Conservation (phyloP, 2,113 vertebrate genomes). For the Erythrocebus patas region DNA sequence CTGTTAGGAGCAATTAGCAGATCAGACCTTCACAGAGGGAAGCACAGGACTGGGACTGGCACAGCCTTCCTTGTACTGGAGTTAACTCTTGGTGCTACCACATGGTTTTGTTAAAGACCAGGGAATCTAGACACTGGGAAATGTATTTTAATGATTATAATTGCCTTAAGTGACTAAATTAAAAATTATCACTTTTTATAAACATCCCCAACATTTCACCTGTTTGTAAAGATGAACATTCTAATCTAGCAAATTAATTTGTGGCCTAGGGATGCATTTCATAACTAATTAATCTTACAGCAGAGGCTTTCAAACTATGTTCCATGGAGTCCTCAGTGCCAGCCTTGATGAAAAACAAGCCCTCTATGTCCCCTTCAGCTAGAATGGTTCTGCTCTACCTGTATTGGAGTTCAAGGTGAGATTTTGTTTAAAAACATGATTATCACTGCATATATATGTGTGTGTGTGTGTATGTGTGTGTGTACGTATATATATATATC, state of each 20-base stretch:
- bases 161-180: not conserved
- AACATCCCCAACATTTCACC: not conserved
- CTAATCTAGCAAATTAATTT: not conserved
- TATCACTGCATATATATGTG: not conserved
- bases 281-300: not conserved
- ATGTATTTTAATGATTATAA: not conserved
- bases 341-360: not conserved
- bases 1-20: not conserved
- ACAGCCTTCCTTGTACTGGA: not conserved
- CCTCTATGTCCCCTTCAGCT: not conserved
- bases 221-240: slow-evolving; percentile 8
- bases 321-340: not conserved
- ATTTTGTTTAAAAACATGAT: not conserved
- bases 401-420: not conserved
- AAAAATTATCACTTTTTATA: not conserved
- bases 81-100: not conserved
- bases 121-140: not conserved
- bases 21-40: not conserved
- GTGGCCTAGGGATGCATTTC: not conserved
- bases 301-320: not conserved
- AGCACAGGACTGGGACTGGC: not conserved
- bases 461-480: not conserved
- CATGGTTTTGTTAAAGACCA: not conserved
- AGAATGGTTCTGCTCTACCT: not conserved
- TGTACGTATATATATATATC: no score